Percentiles rank a stretch among this genome's conserved stretches.
These are phyloP conservation scores for Prunella himalayana DNA, from an alignment of 2,113 vertebrate genomes.

Conservation along the genomic window DNA sequence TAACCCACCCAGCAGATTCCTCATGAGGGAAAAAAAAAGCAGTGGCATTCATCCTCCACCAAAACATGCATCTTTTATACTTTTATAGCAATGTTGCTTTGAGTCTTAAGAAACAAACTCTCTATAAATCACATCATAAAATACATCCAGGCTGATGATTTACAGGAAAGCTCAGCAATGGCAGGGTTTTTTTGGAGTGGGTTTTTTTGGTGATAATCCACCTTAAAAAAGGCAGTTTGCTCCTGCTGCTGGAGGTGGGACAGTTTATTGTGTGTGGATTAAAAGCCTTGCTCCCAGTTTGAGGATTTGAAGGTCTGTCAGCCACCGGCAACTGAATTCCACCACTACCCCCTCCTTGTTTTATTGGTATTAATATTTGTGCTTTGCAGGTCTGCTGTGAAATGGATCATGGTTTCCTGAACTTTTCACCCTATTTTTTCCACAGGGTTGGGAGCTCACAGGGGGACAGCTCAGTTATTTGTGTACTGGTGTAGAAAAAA, in stretches of 20 bases:
- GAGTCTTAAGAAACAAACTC: conserved; percentile 36
- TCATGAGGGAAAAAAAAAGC: neutral
- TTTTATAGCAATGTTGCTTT: conserved; percentile 25
- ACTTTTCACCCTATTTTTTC: conserved; percentile 27
- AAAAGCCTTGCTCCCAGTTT: neutral
- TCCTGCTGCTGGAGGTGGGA: neutral
- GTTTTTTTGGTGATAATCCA: neutral
- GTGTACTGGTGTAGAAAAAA: neutral
- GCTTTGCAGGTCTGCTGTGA: neutral
- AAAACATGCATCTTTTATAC: neutral
- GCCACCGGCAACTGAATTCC: neutral
- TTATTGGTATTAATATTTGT: conserved; percentile 11
- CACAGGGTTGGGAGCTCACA: neutral
- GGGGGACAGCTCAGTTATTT: neutral
- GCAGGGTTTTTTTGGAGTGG: neutral
- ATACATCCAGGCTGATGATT: conserved; percentile 1
- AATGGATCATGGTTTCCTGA: neutral
- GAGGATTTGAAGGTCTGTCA: neutral
- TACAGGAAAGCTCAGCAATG: neutral
- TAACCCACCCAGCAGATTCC: neutral
- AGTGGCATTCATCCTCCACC: neutral
- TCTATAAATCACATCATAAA: conserved; percentile 62
- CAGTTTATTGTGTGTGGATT: neutral
- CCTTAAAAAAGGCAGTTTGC: neutral
- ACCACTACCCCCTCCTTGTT: neutral